Base-by-base conservation (phyloP, 2,888 invertebrate genomes). In the Hirtodrosophila trivittata region DNA sequence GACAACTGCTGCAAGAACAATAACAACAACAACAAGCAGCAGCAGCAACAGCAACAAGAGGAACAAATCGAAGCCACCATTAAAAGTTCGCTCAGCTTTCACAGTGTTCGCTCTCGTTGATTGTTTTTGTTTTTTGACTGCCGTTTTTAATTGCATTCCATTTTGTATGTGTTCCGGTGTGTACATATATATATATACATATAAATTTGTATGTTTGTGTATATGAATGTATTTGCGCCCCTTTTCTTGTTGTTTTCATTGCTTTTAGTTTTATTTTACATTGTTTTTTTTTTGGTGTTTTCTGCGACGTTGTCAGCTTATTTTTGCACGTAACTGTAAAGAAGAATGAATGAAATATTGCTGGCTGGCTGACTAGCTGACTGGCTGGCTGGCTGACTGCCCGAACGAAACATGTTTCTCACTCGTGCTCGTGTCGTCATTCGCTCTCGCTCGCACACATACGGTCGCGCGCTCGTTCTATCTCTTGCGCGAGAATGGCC, bases 111-210 rank as follows among this genome's bases (percentile, higher is more conserved):
- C 60, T 46, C 50, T 43, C 59, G 10, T 14, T 38, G 38, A 60
- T 55, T 65, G 54, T 60, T 50, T 62, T 46, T 54, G 51, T 57
- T 42, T 83, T 87, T 77, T 87, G 86, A 81, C 80, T 83, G 83
- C 73, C 86, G 86, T 68, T 82, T 83, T 82, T 82, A 85, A 77
- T 78, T 87, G 87, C 86, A 75, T 87, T 78, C 72, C 83, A 87
- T 78, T 86, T 85, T 81, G 66, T 77, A 32, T 73, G 47, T 63
- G 49, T 59, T 28, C 39, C 60, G 39, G 52, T 58, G 52, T 64
- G 7, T 39, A 13, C 42, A 25, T 39, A 32, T 51, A 21, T 37
- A 30, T 35, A 32, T 55, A 25, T 51, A 33, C 39, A 28, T 52
- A 47, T 43, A 37, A 37, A n/a, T 39, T 38, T 21, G n/a, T 25